phyloP scores from a whole-genome alignment of 64 coral and sea anemone genomes.

The Stylophora pistillata region DNA sequence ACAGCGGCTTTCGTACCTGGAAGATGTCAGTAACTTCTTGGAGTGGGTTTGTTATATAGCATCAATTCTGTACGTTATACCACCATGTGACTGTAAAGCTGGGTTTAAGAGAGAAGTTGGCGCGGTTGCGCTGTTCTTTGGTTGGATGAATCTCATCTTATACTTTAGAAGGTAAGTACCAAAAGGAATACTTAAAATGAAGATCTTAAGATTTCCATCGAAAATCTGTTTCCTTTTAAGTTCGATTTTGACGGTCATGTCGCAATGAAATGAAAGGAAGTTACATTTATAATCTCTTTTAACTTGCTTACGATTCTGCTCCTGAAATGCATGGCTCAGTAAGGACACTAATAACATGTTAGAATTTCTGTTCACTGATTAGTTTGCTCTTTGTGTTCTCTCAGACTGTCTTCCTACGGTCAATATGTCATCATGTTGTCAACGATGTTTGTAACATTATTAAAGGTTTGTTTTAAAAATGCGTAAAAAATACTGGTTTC shows the following conservation, averaged over 20 bases:
- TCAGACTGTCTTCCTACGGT: slow-evolving; percentile 46
- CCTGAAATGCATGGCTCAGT: too few species aligned
- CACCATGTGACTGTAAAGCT: slow-evolving; percentile 54
- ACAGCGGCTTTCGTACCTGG: slow-evolving; percentile 12
- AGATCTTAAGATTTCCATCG: too few species aligned
- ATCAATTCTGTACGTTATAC: slow-evolving; percentile 24
- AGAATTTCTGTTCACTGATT: background rate
- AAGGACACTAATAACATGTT: too few species aligned
- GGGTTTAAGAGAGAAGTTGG: slow-evolving; percentile 20
- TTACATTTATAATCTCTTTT: too few species aligned
- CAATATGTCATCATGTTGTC: slow-evolving; percentile 61
- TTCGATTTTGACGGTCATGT: too few species aligned
- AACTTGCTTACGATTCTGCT: too few species aligned
- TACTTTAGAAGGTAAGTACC: slow-evolving; percentile 43
- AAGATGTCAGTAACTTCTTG: slow-evolving; percentile 41
- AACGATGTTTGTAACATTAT: slow-evolving; percentile 52
- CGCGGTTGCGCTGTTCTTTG: slow-evolving; percentile 49
- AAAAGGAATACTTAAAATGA: background rate
- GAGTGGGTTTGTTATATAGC: slow-evolving; percentile 28
- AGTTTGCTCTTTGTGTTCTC: background rate
- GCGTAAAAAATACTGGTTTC: background rate
- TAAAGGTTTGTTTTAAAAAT: slow-evolving; percentile 36
- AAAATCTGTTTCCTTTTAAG: too few species aligned
- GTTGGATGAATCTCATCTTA: slow-evolving; percentile 70
- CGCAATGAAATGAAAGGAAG: too few species aligned